Percentiles rank a stretch among this genome's conserved stretches.
phyloP scores from a whole-genome alignment of 2,888 invertebrate species.

The Emmelina monodactyla region DNA sequence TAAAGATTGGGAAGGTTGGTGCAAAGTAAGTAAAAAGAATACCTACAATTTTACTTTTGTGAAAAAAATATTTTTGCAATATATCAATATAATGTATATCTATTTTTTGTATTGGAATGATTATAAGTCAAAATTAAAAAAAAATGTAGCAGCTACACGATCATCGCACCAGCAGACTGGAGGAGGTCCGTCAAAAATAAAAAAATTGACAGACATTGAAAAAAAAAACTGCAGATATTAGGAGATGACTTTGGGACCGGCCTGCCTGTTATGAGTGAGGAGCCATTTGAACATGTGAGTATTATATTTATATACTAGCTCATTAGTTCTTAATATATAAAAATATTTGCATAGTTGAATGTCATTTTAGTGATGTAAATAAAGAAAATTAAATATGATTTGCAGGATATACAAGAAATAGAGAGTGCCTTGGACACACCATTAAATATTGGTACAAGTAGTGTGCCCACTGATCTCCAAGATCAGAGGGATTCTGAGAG shows the following conservation, averaged over 20 bases:
- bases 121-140: background rate
- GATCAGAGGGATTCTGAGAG: background rate
- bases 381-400: background rate
- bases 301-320: background rate
- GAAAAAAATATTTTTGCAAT: background rate
- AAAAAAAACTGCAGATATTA: background rate
- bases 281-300: background rate
- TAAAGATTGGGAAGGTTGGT: constrained; percentile 6
- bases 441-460: background rate
- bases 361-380: background rate
- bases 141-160: background rate
- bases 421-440: background rate
- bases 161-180: background rate
- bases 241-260: background rate
- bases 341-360: background rate
- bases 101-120: constrained; percentile 1
- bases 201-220: background rate
- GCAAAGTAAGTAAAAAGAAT: constrained; percentile 2
- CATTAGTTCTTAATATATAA: background rate
- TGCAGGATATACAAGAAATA: background rate
- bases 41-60: background rate
- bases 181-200: background rate
- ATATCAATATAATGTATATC: background rate
- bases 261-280: background rate
- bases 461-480: background rate